Evolutionary conservation across 1,140 invertebrate species (phyloP), one percentile per base, ranked within the genome.

Genomic region (Samia ricini): DNA sequence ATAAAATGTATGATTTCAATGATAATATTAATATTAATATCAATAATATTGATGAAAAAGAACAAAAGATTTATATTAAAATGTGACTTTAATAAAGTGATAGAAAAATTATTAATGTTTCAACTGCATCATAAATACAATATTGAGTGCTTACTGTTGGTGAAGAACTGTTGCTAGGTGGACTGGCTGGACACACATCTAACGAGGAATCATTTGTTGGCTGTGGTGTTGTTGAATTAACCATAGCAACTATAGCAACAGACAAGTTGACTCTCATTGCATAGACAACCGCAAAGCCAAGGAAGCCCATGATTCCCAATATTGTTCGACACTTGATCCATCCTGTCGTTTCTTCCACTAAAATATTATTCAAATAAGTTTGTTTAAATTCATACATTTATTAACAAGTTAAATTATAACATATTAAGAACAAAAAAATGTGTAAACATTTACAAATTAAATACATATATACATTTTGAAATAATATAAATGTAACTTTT

Each of bases 231-330:
- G 95, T 95, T 60, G 95, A 93, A 72, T 97, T 98, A 2, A 96
- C 94, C 97, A 99, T 99, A 4, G 97, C 96, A 10, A 99, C 97
- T 81, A 98, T 98, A 5, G 97, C 97, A 10, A 99, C 95, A 3
- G 97, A 98, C 22, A 99, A 90, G 88, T 98, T 98, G 0, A 98
- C 97, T 65, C 97, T 91, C 94, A 98, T 95, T 0, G 96, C 95
- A 86, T 98, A 98, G 1, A 98, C 95, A 72, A 96, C 94, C 20
- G 95, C 94, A 77, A 97, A 94, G 56, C 96, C 94, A 66, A 95
- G 83, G 91, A 98, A 94, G 68, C 95, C 95, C 83, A 98, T 91
- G 50, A 97, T 92, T 0, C 96, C 95, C 42, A 97, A 91, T 0
- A 95, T 93, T 73, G 96, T 93, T 20, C 96, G 92, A 54, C 94